A percentile compares a stretch with the other conserved stretches of the same genome.
Conservation (phyloP, 2,113 vertebrate genomes). For the Tiliqua scincoides region DNA sequence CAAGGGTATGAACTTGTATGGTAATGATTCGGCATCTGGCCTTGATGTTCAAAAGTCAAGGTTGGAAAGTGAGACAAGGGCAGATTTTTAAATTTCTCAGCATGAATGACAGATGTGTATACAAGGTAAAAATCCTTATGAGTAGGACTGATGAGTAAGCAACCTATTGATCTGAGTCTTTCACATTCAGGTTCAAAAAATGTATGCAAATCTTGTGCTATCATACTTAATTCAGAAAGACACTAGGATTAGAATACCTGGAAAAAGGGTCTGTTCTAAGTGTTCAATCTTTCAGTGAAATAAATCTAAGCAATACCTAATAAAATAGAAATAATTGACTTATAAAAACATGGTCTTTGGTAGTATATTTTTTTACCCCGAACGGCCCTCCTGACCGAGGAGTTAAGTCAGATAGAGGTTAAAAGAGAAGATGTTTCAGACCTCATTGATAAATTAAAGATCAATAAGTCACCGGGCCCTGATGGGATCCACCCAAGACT, state of each 20-base stretch:
- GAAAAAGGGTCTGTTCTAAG: not conserved
- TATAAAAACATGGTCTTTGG: not conserved
- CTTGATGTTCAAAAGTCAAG: slow-evolving; percentile 70
- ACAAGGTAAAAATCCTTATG: slow-evolving; percentile 32
- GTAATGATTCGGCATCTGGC: slow-evolving; percentile 63
- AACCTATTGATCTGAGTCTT: slow-evolving; percentile 27
- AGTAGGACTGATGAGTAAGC: slow-evolving; percentile 27
- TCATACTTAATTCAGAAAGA: slow-evolving; percentile 37
- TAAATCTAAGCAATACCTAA: not conserved
- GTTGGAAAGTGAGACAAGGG: slow-evolving; percentile 63
- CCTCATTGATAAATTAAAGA: too few species aligned
- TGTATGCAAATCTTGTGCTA: slow-evolving; percentile 7
- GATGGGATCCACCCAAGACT: too few species aligned
- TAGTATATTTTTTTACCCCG: not conserved
- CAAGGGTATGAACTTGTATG: slow-evolving; percentile 64
- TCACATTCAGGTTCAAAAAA: slow-evolving; percentile 40
- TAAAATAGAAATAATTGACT: not conserved
- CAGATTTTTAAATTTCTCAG: slow-evolving; percentile 49
- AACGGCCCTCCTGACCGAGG: too few species aligned
- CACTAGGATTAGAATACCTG: not conserved
- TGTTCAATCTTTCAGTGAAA: slow-evolving; percentile 9
- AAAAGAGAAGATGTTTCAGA: too few species aligned
- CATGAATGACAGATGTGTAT: slow-evolving; percentile 31
- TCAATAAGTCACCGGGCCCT: too few species aligned
- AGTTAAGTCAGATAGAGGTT: too few species aligned